A percentile compares a stretch with the other conserved stretches of the same genome.
These are phyloP conservation scores for Oreochromis aureus DNA, from an alignment of 2,113 vertebrate genomes.

Conservation along the genomic window DNA sequence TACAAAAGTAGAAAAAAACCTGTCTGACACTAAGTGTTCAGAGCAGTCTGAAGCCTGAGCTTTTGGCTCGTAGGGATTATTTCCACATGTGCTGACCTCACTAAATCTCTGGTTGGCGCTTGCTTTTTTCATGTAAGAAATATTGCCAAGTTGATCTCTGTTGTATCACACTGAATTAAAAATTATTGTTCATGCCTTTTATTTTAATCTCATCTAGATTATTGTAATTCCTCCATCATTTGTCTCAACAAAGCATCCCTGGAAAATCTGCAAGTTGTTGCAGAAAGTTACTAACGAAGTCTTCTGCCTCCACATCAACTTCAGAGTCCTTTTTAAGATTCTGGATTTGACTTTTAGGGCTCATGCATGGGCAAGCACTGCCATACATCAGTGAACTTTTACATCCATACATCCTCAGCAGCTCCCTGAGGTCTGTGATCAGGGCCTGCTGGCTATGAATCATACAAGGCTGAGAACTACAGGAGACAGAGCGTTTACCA, in stretches of 20 bases:
- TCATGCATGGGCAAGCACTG: background rate
- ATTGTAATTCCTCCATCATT: background rate
- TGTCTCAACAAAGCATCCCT: background rate
- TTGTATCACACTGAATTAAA: background rate
- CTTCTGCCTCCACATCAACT: background rate
- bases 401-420: background rate
- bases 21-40: background rate
- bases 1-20: background rate
- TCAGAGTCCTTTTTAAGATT: background rate
- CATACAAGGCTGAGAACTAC: background rate
- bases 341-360: background rate
- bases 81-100: background rate
- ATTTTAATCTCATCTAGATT: rapidly evolving
- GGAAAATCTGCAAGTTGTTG: background rate
- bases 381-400: background rate
- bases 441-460: background rate
- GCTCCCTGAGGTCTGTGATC: background rate
- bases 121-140: background rate
- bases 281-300: background rate
- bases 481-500: background rate
- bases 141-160: background rate
- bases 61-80: background rate
- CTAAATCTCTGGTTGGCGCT: background rate
- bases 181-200: background rate
- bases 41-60: background rate